Base-by-base conservation (phyloP, 1,140 invertebrate species). In the Anadara kagoshimensis region DNA sequence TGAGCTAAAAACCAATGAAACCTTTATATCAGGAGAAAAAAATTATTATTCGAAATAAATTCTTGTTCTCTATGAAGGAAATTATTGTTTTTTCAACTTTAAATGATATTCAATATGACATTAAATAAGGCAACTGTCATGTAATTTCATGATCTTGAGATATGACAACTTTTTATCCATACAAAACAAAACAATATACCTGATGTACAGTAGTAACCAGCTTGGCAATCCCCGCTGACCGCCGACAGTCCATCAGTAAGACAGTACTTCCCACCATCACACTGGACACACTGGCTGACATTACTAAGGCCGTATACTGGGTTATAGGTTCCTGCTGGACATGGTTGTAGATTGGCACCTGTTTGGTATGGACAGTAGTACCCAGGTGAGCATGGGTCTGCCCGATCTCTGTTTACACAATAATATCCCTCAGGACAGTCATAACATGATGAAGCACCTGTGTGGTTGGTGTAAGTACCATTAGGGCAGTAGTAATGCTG, bases 211-310 rank as follows among this genome's bases (percentile, higher is more conserved):
- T 83, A 88, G 68, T 86, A 87, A 45, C 86, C 86, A 64, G 78
- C 78, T 44, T 61, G 41, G 73, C 87, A 88, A 24, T 76, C 65
- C 24, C 85, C 86, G 26, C 75, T 78, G 5, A 79, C 72, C 59
- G 65, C 69, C 4, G 73, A 62, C 63, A 79, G 73, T 7, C 73
- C 84, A 16, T 82, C 79, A 4, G 74, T 69, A 54, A 71, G 77
- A 73, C 87, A 88, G 71, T 84, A 87, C 51, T 79, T 83, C 1
- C 87, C 87, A 66, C 85, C 85, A 78, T 83, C 80, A 82, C 87
- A 88, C 67, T 81, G 81, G 54, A 84, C 85, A 76, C 87, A 88
- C 56, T 87, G 69, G 18, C 67, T 76, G 24, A 76, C 74, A 44
- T 74, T 67, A 12, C 63, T 64, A n/a, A 87, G 12, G 1, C 85